Evolutionary conservation across 1,140 invertebrate species (phyloP).

Genomic region (Trachelipus rathkii): DNA sequence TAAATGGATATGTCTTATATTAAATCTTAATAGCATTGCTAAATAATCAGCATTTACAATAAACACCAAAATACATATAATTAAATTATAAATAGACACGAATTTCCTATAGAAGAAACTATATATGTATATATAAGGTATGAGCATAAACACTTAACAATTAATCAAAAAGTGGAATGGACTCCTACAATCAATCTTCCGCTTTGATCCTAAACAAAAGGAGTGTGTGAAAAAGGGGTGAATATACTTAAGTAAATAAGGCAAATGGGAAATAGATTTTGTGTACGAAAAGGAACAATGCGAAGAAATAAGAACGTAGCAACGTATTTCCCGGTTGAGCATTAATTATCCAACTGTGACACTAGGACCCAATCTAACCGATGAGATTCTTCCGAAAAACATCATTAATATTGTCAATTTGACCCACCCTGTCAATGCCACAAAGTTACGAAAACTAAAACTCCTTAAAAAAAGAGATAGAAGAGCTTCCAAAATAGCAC

Average conservation of each 20-base stretch:
- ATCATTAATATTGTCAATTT: slow-evolving; percentile 14
- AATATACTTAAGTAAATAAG: neutral
- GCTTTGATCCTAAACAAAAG: neutral
- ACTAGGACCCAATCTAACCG: neutral
- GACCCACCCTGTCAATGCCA: neutral
- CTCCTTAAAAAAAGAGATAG: no score
- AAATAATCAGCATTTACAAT: no score
- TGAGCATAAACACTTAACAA: no score
- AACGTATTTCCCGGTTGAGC: neutral
- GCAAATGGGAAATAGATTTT: neutral
- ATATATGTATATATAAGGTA: no score
- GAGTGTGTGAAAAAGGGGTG: neutral
- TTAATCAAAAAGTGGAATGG: no score
- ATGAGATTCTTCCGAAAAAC: slow-evolving; percentile 1
- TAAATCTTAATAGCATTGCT: no score
- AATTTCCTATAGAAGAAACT: no score
- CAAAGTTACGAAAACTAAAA: neutral
- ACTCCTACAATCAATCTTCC: no score
- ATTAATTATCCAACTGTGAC: slow-evolving; percentile 5
- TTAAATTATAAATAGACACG: no score
- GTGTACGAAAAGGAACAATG: neutral
- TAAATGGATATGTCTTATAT: no score
- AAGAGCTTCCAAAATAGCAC: no score
- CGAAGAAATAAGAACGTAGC: neutral
- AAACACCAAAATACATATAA: no score